These are phyloP conservation scores for Sisor rabdophorus DNA, from an alignment of 2,113 vertebrate species.

Conservation along the genomic window DNA sequence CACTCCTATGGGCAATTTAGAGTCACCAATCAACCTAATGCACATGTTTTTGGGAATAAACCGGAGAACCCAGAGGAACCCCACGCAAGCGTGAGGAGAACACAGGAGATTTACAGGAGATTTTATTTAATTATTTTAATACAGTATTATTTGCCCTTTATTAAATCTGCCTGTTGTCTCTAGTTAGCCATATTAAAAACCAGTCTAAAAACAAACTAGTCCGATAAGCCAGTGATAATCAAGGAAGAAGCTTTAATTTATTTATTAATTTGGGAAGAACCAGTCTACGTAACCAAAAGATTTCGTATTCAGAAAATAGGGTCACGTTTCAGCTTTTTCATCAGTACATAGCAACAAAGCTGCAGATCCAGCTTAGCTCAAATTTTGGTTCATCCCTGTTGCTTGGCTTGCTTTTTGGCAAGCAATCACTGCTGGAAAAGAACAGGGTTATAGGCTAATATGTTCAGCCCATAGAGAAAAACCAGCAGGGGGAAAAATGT, in stretches of 20 bases:
- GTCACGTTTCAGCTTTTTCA: conserved; percentile 26
- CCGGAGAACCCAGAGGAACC: too few species aligned
- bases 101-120: neutral
- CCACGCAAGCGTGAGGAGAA: too few species aligned
- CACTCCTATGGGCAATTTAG: neutral
- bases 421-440: conserved; percentile 21
- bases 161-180: neutral
- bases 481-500: conserved; percentile 41
- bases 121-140: neutral
- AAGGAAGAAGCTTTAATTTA: neutral
- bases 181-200: neutral
- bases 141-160: neutral
- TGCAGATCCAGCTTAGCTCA: conserved; percentile 30
- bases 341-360: conserved; percentile 39
- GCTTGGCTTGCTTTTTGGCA: conserved; percentile 35
- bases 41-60: too few species aligned
- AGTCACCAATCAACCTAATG: too few species aligned
- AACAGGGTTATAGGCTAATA: conserved; percentile 47
- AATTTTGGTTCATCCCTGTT: conserved; percentile 20
- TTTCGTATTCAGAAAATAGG: conserved; percentile 38
- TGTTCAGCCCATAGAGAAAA: conserved; percentile 45
- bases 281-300: conserved; percentile 16
- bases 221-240: too few species aligned
- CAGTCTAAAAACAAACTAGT: neutral
- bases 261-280: neutral